Conservation (phyloP, 2,797 vertebrate species). For the Liparis tanakae region DNA sequence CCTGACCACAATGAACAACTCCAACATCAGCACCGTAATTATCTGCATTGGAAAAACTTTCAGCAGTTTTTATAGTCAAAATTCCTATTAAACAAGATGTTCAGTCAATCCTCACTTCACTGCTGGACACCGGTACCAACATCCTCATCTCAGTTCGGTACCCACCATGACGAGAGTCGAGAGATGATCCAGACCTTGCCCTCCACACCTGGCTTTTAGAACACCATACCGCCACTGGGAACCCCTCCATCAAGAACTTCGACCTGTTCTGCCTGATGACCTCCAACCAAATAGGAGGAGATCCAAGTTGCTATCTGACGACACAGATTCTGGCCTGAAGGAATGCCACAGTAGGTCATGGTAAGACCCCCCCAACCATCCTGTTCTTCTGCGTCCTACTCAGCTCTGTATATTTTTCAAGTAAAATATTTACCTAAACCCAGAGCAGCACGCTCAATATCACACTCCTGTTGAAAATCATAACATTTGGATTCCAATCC, state of each 20-base stretch:
- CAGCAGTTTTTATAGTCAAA: no score
- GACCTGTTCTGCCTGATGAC: background rate
- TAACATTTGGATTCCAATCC: background rate
- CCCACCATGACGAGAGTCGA: background rate
- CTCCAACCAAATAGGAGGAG: background rate
- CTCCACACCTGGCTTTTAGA: background rate
- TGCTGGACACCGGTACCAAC: background rate
- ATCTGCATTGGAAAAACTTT: background rate
- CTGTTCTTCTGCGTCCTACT: background rate
- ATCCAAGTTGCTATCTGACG: background rate
- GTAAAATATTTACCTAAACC: background rate
- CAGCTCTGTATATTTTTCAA: background rate
- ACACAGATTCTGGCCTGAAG: background rate
- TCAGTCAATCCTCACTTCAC: background rate
- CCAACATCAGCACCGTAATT: background rate
- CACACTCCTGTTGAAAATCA: background rate
- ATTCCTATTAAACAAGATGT: background rate
- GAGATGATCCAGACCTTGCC: background rate
- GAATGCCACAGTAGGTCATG: background rate
- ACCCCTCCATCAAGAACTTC: background rate
- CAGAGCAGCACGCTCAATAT: background rate
- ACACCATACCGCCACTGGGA: background rate
- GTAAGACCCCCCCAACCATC: background rate
- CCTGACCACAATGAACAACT: background rate
- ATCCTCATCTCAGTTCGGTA: background rate